These are phyloP conservation scores for Parnassius apollo DNA, from an alignment of 2,888 invertebrate species.

Conservation along the genomic window DNA sequence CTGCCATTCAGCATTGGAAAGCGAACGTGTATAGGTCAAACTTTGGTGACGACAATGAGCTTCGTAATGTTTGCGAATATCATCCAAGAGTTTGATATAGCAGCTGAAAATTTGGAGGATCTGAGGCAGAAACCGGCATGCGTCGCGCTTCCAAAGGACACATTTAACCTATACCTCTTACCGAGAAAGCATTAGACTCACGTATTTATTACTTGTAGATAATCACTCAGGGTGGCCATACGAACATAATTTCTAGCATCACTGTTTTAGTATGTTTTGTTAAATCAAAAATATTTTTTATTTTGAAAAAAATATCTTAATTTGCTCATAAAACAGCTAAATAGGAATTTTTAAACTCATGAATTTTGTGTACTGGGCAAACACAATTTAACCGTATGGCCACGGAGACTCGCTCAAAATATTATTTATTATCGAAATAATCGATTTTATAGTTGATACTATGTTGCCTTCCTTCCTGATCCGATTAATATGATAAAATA, in stretches of 20 bases:
- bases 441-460: slow-evolving; percentile 31
- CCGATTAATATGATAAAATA: slow-evolving; percentile 7
- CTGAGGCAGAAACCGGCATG: slow-evolving; percentile 84
- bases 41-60: slow-evolving; percentile 88
- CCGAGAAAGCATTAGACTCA: slow-evolving; percentile 67
- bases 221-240: slow-evolving; percentile 32
- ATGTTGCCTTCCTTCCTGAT: background rate
- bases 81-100: slow-evolving; percentile 86
- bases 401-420: slow-evolving; percentile 41
- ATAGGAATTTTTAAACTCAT: too few species aligned
- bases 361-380: background rate
- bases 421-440: slow-evolving; percentile 46
- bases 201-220: slow-evolving; percentile 34
- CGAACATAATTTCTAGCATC: slow-evolving; percentile 9
- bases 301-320: too few species aligned
- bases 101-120: slow-evolving; percentile 72
- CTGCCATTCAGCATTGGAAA: slow-evolving; percentile 93
- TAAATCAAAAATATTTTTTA: too few species aligned
- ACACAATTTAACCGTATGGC: slow-evolving; percentile 17
- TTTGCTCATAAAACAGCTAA: too few species aligned
- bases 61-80: slow-evolving; percentile 88
- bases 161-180: slow-evolving; percentile 83
- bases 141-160: slow-evolving; percentile 87
- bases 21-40: slow-evolving; percentile 92
- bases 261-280: too few species aligned